phyloP scores from a whole-genome alignment of 2,797 vertebrate species.

The Schizothorax lantsangensis region DNA sequence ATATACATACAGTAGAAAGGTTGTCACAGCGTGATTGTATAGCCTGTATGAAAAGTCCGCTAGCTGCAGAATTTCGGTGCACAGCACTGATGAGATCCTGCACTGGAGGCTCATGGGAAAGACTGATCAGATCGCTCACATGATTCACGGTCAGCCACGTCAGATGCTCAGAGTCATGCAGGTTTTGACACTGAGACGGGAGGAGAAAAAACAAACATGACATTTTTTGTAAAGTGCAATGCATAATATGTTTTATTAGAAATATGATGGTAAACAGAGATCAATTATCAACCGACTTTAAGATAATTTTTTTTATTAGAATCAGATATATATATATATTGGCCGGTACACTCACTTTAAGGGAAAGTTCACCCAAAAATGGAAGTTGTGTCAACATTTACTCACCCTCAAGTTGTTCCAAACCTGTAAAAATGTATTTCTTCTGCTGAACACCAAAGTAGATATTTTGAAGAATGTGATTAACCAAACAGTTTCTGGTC shows the following conservation, averaged over 20 bases:
- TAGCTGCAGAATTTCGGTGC: constrained; percentile 96
- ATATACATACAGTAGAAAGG: constrained; percentile 81
- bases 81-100: constrained; percentile 98
- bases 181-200: constrained; percentile 90
- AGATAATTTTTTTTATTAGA: too few relatives aligned
- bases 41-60: constrained; percentile 97
- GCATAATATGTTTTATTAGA: not conserved
- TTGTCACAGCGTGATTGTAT: constrained; percentile 98
- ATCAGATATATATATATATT: too few relatives aligned
- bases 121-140: constrained; percentile 91
- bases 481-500: too few relatives aligned
- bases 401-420: too few relatives aligned
- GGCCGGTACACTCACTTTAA: too few relatives aligned
- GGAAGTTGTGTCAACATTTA: too few relatives aligned
- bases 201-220: not conserved
- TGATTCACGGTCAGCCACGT: constrained; percentile 99
- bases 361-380: too few relatives aligned
- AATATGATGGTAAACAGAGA: not conserved
- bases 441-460: too few relatives aligned
- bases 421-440: too few relatives aligned
- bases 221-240: not conserved
- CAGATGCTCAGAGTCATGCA: constrained; percentile 96
- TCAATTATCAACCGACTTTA: too few relatives aligned
- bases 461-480: too few relatives aligned
- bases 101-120: constrained; percentile 96